Percentiles rank a stretch among this genome's conserved stretches.
phyloP scores from a whole-genome alignment of 2,113 vertebrate species.

The Alethe diademata region DNA sequence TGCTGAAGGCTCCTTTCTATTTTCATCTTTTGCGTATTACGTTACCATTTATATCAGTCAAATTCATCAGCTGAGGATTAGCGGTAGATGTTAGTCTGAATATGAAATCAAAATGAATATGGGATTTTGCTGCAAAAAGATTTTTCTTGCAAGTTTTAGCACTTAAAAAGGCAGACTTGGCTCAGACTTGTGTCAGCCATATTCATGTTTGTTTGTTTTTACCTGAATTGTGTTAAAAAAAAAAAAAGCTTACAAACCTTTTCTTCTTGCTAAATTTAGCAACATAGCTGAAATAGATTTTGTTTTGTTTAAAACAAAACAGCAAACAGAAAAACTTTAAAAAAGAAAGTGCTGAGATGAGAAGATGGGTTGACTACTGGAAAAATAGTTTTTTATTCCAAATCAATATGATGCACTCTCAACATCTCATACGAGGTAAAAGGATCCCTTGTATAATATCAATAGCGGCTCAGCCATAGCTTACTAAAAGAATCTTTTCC shows the following conservation, averaged over 20 bases:
- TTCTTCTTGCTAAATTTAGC: constrained; percentile 72
- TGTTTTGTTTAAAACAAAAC: constrained; percentile 63
- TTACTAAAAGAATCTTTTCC: constrained; percentile 66
- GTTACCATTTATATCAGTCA: constrained; percentile 49
- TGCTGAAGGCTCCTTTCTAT: constrained; percentile 45
- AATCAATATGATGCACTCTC: constrained; percentile 79
- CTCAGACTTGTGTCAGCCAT: constrained; percentile 69
- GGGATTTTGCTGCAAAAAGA: constrained; percentile 20
- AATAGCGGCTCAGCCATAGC: constrained; percentile 58
- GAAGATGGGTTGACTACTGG: constrained; percentile 61
- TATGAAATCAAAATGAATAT: constrained; percentile 33
- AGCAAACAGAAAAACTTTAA: constrained; percentile 52
- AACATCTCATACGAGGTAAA: constrained; percentile 69
- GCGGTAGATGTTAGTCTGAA: constrained; percentile 36
- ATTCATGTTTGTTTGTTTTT: constrained; percentile 62
- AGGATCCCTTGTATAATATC: constrained; percentile 75
- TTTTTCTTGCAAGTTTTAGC: constrained; percentile 36
- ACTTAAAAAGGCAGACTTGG: constrained; percentile 32
- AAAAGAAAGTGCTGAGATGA: constrained; percentile 68
- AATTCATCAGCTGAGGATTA: constrained; percentile 36
- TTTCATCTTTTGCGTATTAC: constrained; percentile 20
- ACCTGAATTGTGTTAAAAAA: constrained; percentile 62
- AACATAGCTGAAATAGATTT: constrained; percentile 53
- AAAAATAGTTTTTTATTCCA: constrained; percentile 72
- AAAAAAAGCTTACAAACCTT: constrained; percentile 45